phyloP scores from a whole-genome alignment of 2,797 vertebrate genomes.

The Coracias cyanogaster region DNA sequence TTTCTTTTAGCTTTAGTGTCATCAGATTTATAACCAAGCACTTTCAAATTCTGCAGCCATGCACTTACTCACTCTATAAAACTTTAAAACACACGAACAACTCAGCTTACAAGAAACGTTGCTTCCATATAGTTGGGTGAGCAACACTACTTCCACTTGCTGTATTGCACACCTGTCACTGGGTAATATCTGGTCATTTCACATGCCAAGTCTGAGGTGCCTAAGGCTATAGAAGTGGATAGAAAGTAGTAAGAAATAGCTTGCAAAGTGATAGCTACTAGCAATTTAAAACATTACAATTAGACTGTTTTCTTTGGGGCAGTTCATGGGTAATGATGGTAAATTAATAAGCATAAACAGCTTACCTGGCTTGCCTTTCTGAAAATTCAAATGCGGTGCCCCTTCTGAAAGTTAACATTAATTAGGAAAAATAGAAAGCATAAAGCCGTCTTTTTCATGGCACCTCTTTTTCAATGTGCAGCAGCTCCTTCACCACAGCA shows the following conservation, averaged over 20 bases:
- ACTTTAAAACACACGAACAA: conserved; percentile 59
- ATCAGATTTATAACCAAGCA: conserved; percentile 56
- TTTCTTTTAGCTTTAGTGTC: conserved; percentile 43
- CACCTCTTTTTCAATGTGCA: background rate
- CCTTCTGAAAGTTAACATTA: background rate
- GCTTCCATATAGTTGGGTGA: background rate
- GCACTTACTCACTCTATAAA: conserved; percentile 19
- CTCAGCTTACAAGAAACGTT: background rate
- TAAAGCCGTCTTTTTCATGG: background rate
- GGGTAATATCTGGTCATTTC: background rate
- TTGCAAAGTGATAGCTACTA: background rate
- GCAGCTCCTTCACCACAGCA: background rate
- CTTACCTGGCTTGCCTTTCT: background rate
- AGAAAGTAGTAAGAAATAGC: background rate
- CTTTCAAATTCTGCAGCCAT: conserved; percentile 49
- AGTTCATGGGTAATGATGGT: conserved; percentile 23
- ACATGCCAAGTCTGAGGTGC: background rate
- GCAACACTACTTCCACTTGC: background rate
- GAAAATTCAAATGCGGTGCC: background rate
- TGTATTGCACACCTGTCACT: background rate
- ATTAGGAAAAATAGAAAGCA: background rate
- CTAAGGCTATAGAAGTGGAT: background rate
- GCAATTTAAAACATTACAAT: conserved; percentile 15
- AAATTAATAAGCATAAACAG: background rate
- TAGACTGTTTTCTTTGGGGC: conserved; percentile 28